Conservation (phyloP, 2,797 vertebrate genomes). For the Karalla daura region DNA sequence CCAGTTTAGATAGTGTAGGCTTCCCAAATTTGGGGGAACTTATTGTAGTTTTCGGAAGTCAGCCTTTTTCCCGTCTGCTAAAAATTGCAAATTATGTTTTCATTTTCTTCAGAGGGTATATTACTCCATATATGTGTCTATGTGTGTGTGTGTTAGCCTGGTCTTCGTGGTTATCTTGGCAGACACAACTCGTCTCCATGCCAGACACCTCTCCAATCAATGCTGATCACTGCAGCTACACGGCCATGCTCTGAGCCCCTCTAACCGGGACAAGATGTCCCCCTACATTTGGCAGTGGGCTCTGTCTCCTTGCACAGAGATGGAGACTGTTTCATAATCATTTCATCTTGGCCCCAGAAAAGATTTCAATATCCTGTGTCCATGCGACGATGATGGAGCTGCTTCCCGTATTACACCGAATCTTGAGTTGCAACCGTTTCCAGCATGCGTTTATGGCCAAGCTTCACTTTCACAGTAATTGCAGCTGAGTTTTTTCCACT, state of each 20-base stretch:
- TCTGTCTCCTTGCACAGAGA: constrained; percentile 38
- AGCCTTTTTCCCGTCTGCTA: constrained; percentile 15
- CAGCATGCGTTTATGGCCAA: constrained; percentile 61
- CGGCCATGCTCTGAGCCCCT: constrained; percentile 61
- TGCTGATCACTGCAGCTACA: constrained; percentile 63
- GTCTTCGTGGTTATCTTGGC: constrained; percentile 71
- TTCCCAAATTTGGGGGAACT: constrained; percentile 33
- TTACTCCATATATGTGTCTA: constrained; percentile 9
- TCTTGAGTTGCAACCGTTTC: constrained; percentile 69
- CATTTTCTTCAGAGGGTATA: constrained; percentile 3
- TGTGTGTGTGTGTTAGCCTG: constrained; percentile 22
- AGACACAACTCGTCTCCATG: constrained; percentile 54
- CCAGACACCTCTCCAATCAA: constrained; percentile 73
- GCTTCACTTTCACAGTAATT: constrained; percentile 69
- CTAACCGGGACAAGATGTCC: constrained; percentile 77
- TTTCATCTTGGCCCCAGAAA: constrained; percentile 64
- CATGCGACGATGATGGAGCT: constrained; percentile 32
- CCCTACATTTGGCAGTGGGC: constrained; percentile 19
- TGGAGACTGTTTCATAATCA: constrained; percentile 63
- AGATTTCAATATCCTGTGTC: constrained; percentile 68
- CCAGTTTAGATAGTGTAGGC: constrained; percentile 35
- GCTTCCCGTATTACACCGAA: constrained; percentile 70
- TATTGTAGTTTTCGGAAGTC: constrained; percentile 32
- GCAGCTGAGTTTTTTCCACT: constrained; percentile 61
- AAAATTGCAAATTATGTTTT: not conserved